Percentiles rank a stretch among this genome's conserved stretches.
Conservation (phyloP, 2,113 vertebrate genomes). For the Apodemus speciosus region DNA sequence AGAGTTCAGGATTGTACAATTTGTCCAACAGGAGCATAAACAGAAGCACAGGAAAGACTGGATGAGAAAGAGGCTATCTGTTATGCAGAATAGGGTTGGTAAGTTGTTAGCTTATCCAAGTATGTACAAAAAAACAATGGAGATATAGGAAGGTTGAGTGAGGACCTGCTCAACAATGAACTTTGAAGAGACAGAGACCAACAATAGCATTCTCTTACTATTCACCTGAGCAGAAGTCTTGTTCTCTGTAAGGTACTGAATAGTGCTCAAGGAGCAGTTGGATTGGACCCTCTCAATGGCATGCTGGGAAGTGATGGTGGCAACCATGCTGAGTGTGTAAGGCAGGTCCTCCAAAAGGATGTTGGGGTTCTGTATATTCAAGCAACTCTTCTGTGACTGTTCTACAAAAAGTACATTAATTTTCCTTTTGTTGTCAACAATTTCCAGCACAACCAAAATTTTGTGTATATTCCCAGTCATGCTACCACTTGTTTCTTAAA, state of each 20-base stretch:
- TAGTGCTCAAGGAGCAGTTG: slow-evolving; percentile 83
- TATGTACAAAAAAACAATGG: background rate
- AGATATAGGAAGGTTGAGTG: accelerated
- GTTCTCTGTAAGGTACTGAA: slow-evolving; percentile 82
- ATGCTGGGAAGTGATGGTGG: slow-evolving; percentile 83
- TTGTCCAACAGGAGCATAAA: accelerated
- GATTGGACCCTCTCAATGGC: slow-evolving; percentile 87
- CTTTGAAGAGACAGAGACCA: background rate
- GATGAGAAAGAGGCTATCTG: background rate
- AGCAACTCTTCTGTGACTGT: background rate
- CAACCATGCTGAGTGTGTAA: slow-evolving; percentile 85
- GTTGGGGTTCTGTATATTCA: background rate
- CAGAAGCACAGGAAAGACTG: background rate
- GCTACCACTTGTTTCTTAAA: background rate
- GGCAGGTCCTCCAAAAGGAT: slow-evolving; percentile 79
- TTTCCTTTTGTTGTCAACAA: background rate
- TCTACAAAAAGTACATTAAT: slow-evolving; percentile 32
- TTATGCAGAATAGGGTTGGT: background rate
- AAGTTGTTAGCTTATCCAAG: no score
- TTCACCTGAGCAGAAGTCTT: slow-evolving; percentile 85
- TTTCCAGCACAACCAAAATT: background rate
- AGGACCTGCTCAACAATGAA: background rate
- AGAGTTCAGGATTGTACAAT: background rate
- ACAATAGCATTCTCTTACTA: background rate
- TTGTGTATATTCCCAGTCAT: background rate